These are phyloP conservation scores for Columba guinea DNA, from an alignment of 2,797 vertebrate genomes.

Conservation along the genomic window DNA sequence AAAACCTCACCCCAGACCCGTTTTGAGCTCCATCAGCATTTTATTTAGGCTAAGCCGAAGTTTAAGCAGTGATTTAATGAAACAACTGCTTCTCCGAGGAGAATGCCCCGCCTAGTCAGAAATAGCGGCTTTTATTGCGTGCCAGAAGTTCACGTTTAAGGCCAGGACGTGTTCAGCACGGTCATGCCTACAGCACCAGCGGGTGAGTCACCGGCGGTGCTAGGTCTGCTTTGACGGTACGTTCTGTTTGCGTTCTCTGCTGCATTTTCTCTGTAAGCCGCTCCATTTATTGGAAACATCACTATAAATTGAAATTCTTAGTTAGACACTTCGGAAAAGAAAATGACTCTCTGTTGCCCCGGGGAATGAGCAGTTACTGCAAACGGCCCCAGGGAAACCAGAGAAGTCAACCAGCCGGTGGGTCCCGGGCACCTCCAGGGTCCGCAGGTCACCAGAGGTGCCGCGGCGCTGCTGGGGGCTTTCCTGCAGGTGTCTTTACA, in stretches of 20 bases:
- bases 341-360: not conserved
- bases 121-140: conserved; percentile 11
- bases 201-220: not conserved
- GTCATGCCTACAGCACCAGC: not conserved
- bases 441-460: not conserved
- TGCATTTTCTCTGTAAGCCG: not conserved
- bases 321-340: not conserved
- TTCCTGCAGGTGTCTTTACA: not conserved
- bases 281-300: not conserved
- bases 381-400: not conserved
- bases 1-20: not conserved
- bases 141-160: not conserved
- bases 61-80: not conserved
- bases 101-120: not conserved
- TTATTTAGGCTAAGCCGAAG: not conserved
- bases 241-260: not conserved
- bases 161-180: not conserved
- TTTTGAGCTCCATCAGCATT: not conserved
- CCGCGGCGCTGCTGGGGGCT: not conserved
- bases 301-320: not conserved
- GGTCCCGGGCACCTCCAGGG: not conserved
- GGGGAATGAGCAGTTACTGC: not conserved
- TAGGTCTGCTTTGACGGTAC: not conserved
- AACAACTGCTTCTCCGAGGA: not conserved
- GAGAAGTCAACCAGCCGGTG: not conserved